Evolutionary conservation across 1,140 invertebrate genomes (phyloP), one percentile per base, ranked within the genome.

Genomic region (Drosophila nigrodunni): DNA sequence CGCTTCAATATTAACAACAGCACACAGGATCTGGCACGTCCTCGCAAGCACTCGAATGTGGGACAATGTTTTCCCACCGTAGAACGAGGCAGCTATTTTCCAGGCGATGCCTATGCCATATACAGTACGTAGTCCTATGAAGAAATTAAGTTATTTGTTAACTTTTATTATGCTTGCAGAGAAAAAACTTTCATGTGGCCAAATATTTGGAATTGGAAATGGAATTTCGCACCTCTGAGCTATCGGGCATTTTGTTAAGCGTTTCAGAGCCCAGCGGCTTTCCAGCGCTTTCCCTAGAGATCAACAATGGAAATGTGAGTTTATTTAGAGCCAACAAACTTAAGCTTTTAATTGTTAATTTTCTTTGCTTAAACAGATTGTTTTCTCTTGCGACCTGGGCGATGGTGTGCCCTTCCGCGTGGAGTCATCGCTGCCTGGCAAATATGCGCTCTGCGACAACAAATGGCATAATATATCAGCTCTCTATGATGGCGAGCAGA

Each of bases 61-160:
- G 96, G 97, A 0, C 96, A 97, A 80, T 99, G 98, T 93, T 98
- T 98, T 86, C 95, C 96, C 0, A 95, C 94, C 44, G 96, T 98
- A 3, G 97, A 98, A 91, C 94, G 94, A 50, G 97, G 97, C 49
- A 97, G 96, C 0, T 98, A 96, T 92, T 98, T 99, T 86, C 94
- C 95, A 11, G 96, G 96, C 35, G 96, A 96, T 87, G 96, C 96
- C 4, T 97, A 95, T 92, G 97, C 96, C 18, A 94, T 97, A 49
- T 97, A 97, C 89, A 95, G 97, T 98, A 94, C 94, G 94, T 92
- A 5, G 2, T 34, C 13, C n/a, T 10, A 15, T 13, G 6, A 18
- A 10, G 6, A 30, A 30, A 5, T 30, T 0, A 30, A 30, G 6
- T 30, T 30, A 0, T 30, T 30, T 30, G 3, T 25, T 37, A n/a